Base-by-base conservation (phyloP, 2,113 vertebrate species). In the Andinoacara biseriatus region DNA sequence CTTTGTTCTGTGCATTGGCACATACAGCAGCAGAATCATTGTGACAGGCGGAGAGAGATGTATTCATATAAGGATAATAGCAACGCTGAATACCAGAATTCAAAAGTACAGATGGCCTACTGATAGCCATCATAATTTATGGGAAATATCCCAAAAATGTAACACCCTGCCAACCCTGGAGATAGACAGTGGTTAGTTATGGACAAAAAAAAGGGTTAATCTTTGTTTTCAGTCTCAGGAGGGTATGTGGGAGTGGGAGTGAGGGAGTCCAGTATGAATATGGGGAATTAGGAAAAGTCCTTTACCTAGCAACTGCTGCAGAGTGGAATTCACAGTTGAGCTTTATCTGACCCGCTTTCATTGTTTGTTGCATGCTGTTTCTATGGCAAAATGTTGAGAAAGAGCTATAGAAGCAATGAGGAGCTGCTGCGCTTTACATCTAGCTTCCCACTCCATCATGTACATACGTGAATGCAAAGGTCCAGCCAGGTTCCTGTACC, bases 1-100 rank as follows among this genome's bases (percentile, higher is more conserved):
- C 84, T 91, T 93, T 93, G 83, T 92, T 84, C 74, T 74, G 72
- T 62, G 74, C 89, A 49, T 94, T 88, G 72, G 78, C 76, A 75
- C 86, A 91, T 90, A 91, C 91, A 91, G 90, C 74, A 74, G 81
- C 54, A 49, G 78, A 95, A 87, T 92, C 80, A 10, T 17, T 74
- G 76, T 91, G 93, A 94, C 93, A 95, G 22, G 89, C 93, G 85
- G 33, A 87, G 87, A 93, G 89, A 94, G 86, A 93, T 94, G 92
- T 92, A 94, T 95, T 94, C 93, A 94, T 90, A 94, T 74, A 52
- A 79, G 79, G 74, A 95, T 93, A 95, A 95, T 90, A 89, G 91
- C 87, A 82, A 61, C 57, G 52, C 62, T 91, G 87, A 94, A 93
- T 83, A 78, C 86, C 74, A 80, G 69, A 43, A 89, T 89, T 38